These are phyloP conservation scores for Azemiops feae DNA, from an alignment of 2,113 vertebrate genomes.

Conservation along the genomic window DNA sequence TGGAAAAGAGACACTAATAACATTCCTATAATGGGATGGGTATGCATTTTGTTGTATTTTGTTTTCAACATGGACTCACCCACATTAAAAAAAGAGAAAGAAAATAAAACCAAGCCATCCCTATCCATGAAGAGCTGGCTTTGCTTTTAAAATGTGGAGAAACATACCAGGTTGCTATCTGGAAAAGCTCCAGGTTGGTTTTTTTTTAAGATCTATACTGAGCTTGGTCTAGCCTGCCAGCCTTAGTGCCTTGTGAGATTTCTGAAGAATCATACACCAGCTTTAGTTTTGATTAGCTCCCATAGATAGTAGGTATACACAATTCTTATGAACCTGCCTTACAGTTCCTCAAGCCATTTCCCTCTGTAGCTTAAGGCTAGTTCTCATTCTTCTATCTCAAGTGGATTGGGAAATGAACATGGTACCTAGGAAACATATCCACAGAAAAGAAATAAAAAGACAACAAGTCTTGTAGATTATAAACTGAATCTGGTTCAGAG, in stretches of 20 bases:
- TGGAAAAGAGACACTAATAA: slow-evolving; percentile 18
- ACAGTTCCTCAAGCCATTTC: neutral
- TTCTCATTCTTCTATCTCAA: neutral
- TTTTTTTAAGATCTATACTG: neutral
- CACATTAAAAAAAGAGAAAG: neutral
- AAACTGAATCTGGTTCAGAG: neutral
- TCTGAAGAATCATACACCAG: too few species aligned
- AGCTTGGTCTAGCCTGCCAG: neutral
- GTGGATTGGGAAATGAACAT: neutral
- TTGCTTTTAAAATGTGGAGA: neutral
- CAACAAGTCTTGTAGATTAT: neutral
- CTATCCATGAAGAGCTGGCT: neutral
- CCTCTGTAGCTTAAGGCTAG: neutral
- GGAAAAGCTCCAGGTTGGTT: neutral
- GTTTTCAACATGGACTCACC: neutral
- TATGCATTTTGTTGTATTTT: neutral
- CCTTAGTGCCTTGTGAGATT: too few species aligned
- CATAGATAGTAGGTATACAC: neutral
- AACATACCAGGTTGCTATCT: neutral
- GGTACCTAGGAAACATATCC: neutral
- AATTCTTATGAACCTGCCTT: neutral
- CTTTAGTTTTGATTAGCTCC: neutral
- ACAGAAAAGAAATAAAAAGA: neutral
- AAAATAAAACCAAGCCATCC: neutral
- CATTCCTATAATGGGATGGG: neutral